Conservation (phyloP, 2,797 vertebrate genomes). For the Enteromius fasciolatus region DNA sequence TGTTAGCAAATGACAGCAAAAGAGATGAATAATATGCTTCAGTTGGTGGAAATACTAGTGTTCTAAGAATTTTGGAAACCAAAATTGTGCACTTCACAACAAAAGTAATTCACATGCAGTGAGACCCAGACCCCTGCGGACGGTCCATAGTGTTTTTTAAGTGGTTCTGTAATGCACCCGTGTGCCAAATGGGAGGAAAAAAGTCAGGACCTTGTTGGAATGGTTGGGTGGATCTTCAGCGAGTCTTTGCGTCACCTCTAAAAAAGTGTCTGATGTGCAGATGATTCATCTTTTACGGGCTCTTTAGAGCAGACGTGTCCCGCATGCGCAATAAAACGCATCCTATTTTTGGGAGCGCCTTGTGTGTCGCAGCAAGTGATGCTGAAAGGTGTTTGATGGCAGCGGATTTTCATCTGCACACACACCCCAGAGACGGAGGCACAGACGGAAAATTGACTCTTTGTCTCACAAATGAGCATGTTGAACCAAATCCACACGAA, state of each 20-base stretch:
- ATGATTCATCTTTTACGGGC: constrained; percentile 56
- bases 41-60: neutral
- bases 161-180: neutral
- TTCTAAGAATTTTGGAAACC: neutral
- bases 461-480: constrained; percentile 34
- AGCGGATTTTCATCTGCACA: constrained; percentile 25
- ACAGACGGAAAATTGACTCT: constrained; percentile 20
- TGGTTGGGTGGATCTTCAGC: constrained; percentile 16
- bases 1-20: neutral
- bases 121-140: neutral
- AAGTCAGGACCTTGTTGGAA: neutral
- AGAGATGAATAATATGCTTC: neutral
- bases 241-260: constrained; percentile 35
- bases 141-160: neutral
- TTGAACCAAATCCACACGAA: constrained; percentile 10
- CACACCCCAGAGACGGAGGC: constrained; percentile 9
- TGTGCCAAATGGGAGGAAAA: neutral
- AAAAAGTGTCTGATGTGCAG: constrained; percentile 51
- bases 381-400: constrained; percentile 56
- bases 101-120: neutral
- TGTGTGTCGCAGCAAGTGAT: constrained; percentile 42
- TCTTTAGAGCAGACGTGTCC: constrained; percentile 43
- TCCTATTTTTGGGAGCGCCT: constrained; percentile 51
- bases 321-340: constrained; percentile 44
- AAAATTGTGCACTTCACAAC: neutral